These are phyloP conservation scores for Acleris emargana DNA, from an alignment of 2,888 invertebrate genomes.

Conservation along the genomic window DNA sequence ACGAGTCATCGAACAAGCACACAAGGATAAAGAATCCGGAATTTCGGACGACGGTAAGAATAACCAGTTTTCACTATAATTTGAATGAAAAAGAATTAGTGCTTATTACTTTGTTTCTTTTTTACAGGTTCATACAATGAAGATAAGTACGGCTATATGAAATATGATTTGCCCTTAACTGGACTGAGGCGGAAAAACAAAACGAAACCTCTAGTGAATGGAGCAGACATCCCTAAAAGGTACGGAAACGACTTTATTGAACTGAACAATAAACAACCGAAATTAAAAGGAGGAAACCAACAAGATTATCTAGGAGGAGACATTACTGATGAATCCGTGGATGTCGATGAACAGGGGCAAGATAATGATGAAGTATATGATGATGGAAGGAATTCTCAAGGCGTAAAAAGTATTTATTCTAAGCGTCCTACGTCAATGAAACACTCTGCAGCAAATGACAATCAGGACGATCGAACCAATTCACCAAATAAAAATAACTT, in stretches of 20 bases:
- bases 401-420: background rate
- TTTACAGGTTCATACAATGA: slow-evolving; percentile 68
- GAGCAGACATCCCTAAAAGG: slow-evolving; percentile 34
- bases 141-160: slow-evolving; percentile 64
- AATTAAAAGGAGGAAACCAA: slow-evolving; percentile 10
- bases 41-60: slow-evolving; percentile 66
- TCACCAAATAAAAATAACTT: background rate
- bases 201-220: slow-evolving; percentile 22
- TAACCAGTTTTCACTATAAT: too few species aligned
- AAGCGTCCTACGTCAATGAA: background rate
- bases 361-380: background rate
- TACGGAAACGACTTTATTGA: slow-evolving; percentile 1
- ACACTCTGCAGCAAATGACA: background rate
- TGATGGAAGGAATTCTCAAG: slow-evolving; percentile 4
- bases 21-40: slow-evolving; percentile 58
- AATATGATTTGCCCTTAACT: slow-evolving; percentile 49
- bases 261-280: slow-evolving; percentile 15
- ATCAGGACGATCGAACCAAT: background rate
- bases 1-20: slow-evolving; percentile 63
- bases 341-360: slow-evolving; percentile 3
- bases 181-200: slow-evolving; percentile 33
- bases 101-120: slow-evolving; percentile 3
- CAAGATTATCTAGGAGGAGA: background rate
- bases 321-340: background rate
- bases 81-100: background rate